Conservation (phyloP, 2,113 vertebrate genomes). For the Epinephelus lanceolatus region DNA sequence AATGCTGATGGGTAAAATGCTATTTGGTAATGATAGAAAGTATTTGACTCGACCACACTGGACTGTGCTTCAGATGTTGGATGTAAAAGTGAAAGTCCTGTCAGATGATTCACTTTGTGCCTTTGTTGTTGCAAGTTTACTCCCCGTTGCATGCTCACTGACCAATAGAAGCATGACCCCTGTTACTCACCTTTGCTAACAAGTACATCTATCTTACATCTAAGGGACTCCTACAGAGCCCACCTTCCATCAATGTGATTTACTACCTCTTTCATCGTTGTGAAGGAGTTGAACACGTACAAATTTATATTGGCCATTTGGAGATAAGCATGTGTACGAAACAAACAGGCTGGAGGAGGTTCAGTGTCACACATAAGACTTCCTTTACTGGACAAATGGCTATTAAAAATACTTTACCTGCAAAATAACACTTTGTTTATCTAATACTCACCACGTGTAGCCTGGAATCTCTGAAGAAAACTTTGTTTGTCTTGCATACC, state of each 20-base stretch:
- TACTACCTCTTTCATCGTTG: slow-evolving; percentile 49
- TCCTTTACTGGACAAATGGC: not conserved
- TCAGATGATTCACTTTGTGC: slow-evolving; percentile 29
- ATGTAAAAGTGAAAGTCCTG: slow-evolving; percentile 32
- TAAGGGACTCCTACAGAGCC: slow-evolving; percentile 64
- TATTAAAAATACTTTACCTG: not conserved
- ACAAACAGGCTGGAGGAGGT: not conserved
- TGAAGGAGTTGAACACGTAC: slow-evolving; percentile 18
- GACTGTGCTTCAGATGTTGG: slow-evolving; percentile 10
- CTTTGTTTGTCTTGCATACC: too few relatives aligned
- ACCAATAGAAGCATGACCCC: slow-evolving; percentile 66
- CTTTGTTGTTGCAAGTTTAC: slow-evolving; percentile 68
- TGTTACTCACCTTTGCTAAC: slow-evolving; percentile 72
- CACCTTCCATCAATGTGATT: slow-evolving; percentile 54
- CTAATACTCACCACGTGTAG: too few relatives aligned
- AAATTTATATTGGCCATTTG: not conserved
- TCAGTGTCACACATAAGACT: not conserved
- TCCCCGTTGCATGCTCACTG: slow-evolving; percentile 53
- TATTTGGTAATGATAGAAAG: not conserved
- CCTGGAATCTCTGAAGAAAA: too few relatives aligned
- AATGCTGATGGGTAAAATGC: not conserved
- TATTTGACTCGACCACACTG: not conserved
- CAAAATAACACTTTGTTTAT: too few relatives aligned
- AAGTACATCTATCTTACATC: slow-evolving; percentile 77
- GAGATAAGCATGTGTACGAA: not conserved